A percentile compares a stretch with the other conserved stretches of the same genome.
Conservation (phyloP, 2,113 vertebrate genomes). For the Equus quagga region DNA sequence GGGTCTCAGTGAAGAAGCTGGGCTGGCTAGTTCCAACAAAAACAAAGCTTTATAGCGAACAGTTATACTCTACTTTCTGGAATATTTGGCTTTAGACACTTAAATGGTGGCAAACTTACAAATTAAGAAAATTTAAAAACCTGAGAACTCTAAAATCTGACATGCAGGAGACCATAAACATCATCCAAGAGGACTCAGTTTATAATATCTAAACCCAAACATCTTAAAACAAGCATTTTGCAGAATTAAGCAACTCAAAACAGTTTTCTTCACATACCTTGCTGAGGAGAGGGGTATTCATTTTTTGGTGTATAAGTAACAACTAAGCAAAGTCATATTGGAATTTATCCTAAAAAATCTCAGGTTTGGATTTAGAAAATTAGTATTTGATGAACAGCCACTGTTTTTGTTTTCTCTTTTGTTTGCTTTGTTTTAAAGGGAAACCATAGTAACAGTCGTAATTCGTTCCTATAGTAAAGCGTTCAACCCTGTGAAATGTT, state of each 20-base stretch:
- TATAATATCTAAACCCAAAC: neutral
- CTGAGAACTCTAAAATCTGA: neutral
- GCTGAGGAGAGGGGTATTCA: neutral
- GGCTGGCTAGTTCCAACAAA: neutral
- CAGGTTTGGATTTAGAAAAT: neutral
- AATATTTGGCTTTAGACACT: neutral
- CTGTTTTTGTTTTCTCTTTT: neutral
- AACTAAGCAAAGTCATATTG: neutral
- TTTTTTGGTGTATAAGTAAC: neutral
- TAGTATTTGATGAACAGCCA: neutral
- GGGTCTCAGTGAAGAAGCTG: neutral
- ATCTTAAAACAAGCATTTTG: neutral
- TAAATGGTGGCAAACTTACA: neutral
- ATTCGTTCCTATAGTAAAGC: neutral
- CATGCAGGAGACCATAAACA: neutral
- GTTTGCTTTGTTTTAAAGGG: neutral
- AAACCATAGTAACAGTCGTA: neutral
- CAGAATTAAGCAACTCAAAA: neutral
- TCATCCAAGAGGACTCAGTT: neutral
- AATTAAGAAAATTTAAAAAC: neutral
- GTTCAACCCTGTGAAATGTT: neutral
- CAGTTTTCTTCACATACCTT: neutral
- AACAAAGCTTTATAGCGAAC: neutral
- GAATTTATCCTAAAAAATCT: neutral
- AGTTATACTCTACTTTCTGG: neutral